Conservation (phyloP, 1,140 invertebrate genomes). For the Neotoxoptera formosana region DNA sequence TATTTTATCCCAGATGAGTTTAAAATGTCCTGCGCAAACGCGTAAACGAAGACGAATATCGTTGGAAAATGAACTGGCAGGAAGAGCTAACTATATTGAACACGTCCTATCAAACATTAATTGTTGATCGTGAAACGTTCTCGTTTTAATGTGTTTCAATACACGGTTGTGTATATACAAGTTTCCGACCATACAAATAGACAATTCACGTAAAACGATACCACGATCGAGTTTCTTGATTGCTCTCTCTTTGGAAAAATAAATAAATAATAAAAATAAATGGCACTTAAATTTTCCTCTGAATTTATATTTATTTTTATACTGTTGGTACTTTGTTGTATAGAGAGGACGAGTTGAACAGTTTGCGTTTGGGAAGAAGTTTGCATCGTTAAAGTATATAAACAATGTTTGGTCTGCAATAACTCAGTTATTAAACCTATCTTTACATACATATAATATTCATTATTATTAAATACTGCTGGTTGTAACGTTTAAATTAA, state of each 20-base stretch:
- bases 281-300: neutral
- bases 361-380: neutral
- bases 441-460: neutral
- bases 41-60: neutral
- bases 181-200: neutral
- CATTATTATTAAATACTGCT: neutral
- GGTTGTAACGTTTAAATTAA: neutral
- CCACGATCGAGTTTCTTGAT: constrained; percentile 27
- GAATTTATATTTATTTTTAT: neutral
- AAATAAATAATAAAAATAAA: constrained; percentile 2
- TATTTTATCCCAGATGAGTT: neutral
- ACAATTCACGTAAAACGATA: constrained; percentile 21
- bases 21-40: neutral
- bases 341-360: neutral
- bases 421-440: neutral
- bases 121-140: neutral
- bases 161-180: neutral
- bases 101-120: neutral
- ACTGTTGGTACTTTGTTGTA: neutral
- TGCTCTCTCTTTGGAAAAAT: neutral
- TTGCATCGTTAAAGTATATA: neutral
- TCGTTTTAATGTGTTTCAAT: neutral
- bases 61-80: neutral
- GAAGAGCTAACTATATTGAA: neutral
- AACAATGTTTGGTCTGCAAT: neutral